Evolutionary conservation across 2,797 vertebrate genomes (phyloP).

Genomic region (Synanceia verrucosa): DNA sequence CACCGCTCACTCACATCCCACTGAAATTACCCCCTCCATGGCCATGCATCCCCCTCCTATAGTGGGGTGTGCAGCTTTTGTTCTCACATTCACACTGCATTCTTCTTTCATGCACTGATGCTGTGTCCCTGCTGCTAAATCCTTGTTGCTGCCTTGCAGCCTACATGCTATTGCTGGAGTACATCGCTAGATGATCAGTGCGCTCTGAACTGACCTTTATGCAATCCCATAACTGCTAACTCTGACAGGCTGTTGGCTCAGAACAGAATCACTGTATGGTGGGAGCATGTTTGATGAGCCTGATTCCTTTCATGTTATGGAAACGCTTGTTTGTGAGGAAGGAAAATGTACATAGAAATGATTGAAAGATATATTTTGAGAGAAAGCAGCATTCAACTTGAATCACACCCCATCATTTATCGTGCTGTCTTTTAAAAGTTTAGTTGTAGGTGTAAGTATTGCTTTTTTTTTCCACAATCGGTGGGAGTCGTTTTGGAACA

Average conservation of each 20-base stretch:
- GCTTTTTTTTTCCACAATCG: slow-evolving; percentile 58
- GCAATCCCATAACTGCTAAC: not conserved
- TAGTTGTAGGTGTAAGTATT: slow-evolving; percentile 57
- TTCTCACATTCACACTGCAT: slow-evolving; percentile 1
- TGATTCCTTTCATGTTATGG: not conserved
- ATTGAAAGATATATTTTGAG: not conserved
- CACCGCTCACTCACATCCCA: slow-evolving; percentile 12
- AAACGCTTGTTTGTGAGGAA: not conserved
- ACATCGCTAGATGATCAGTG: slow-evolving; percentile 31
- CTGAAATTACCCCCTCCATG: not conserved
- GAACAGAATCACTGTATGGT: not conserved
- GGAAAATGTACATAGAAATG: not conserved
- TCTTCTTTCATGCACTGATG: slow-evolving; percentile 2
- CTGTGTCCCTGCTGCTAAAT: slow-evolving; percentile 19
- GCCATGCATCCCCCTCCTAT: not conserved
- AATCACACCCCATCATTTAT: slow-evolving; percentile 42
- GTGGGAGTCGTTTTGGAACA: slow-evolving; percentile 69
- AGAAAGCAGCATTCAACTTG: slow-evolving; percentile 4
- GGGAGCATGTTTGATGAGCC: not conserved
- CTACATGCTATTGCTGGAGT: slow-evolving; percentile 7
- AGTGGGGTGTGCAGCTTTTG: not conserved
- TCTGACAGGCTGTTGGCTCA: slow-evolving; percentile 14
- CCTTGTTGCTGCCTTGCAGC: not conserved
- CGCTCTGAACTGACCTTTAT: slow-evolving; percentile 9
- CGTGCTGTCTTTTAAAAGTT: slow-evolving; percentile 44